Base-by-base conservation (phyloP, 2,888 invertebrate species). In the Eupithecia pulchellata region DNA sequence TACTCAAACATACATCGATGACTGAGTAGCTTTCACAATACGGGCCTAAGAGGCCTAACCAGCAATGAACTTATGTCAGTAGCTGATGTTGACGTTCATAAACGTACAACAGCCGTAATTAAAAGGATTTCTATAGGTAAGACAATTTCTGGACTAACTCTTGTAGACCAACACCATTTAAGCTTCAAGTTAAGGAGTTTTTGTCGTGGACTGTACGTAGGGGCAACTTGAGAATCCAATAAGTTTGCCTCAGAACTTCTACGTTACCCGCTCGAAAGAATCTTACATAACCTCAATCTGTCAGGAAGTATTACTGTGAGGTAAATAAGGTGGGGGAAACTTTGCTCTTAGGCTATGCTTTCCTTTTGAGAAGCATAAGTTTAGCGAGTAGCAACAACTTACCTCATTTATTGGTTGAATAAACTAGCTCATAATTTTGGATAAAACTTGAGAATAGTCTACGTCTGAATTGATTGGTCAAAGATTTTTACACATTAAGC, bases 161-260 rank as follows among this genome's bases (percentile, higher is more conserved):
- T 4, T n/a, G 42, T n/a, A 6, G 32, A 32, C 32, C 32, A 42
- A n/a, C 6, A 5, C 17, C 42, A 4, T n/a, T 42, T 2, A 42
- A 42, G 47, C 20, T 20, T 20, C 20, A 20, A 47, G 47, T 20
- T 47, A 9, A 47, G 2, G 2, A 2, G 20, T 47, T 0, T 47
- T 8, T 47, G 20, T 47, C 47, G 47, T 20, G 5, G 20, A 47
- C 52, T 52, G 52, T 52, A 52, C 52, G 25, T 52, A 47, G 11
- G 20, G 20, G 29, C 17, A 29, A 17, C 57, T 29, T 57, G 34
- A 29, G 34, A 64, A 29, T 47, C 47, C 25, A 47, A 32, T 64
- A 71, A 73, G 71, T 72, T 67, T 67, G 60, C 66, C 69, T 71
- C 39, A 63, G 61, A 27, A 70, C 68, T 64, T 64, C 30, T 8